Evolutionary conservation across 1,140 invertebrate genomes (phyloP).

Genomic region (Saccostrea glomerata): DNA sequence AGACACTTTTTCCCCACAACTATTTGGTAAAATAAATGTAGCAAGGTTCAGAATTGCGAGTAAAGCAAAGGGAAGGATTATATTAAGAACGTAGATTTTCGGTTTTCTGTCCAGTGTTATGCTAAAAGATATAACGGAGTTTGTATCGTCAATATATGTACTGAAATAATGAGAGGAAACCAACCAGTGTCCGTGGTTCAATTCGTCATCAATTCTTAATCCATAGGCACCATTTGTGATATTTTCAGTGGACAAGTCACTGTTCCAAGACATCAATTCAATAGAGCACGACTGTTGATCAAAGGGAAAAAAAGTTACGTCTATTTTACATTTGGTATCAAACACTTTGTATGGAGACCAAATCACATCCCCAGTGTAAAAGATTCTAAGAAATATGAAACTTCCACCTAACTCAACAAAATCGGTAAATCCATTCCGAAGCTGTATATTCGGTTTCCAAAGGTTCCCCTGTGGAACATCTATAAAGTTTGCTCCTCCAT

Average conservation of each 20-base stretch:
- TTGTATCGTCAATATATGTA: background rate
- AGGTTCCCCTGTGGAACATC: slow-evolving; percentile 86
- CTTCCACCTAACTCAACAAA: background rate
- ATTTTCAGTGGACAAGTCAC: background rate
- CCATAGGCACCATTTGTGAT: background rate
- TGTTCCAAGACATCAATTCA: slow-evolving; percentile 41
- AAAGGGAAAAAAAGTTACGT: slow-evolving; percentile 45
- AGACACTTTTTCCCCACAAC: slow-evolving; percentile 47
- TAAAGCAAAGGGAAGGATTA: slow-evolving; percentile 34
- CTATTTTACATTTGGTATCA: slow-evolving; percentile 36
- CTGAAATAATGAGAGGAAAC: background rate
- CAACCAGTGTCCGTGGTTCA: background rate
- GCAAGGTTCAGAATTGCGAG: slow-evolving; percentile 33
- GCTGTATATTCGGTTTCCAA: slow-evolving; percentile 83
- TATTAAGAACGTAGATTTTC: slow-evolving; percentile 32
- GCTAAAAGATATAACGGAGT: background rate
- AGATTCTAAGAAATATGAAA: slow-evolving; percentile 29
- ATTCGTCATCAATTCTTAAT: background rate
- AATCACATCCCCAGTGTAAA: slow-evolving; percentile 19
- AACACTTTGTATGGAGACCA: slow-evolving; percentile 40
- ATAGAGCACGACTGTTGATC: slow-evolving; percentile 47
- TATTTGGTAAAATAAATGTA: slow-evolving; percentile 46
- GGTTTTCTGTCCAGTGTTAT: slow-evolving; percentile 45
- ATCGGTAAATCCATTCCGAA: slow-evolving; percentile 75
- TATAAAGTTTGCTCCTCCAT: slow-evolving; percentile 90